phyloP scores from a whole-genome alignment of 1,140 invertebrate species.

The Platorchestia sp. region DNA sequence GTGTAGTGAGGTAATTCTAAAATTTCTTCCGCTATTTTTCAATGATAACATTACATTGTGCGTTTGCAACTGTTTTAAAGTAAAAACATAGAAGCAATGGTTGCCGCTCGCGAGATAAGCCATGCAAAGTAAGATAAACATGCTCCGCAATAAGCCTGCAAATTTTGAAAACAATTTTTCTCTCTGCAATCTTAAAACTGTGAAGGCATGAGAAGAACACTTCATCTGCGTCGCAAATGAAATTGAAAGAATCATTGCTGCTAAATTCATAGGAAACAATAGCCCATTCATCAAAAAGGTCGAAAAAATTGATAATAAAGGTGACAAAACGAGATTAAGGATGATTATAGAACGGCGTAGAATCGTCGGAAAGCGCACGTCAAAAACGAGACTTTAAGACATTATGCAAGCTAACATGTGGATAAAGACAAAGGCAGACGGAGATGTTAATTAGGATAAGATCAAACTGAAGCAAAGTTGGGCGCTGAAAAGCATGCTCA shows the following conservation, averaged over 20 bases:
- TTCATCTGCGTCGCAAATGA: background rate
- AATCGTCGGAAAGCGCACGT: background rate
- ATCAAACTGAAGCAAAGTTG: background rate
- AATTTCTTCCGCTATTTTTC: background rate
- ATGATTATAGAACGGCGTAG: background rate
- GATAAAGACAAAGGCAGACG: background rate
- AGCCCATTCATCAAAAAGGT: background rate
- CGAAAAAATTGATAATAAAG: background rate
- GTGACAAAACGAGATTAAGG: background rate
- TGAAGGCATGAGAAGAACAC: background rate
- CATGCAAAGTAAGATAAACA: background rate
- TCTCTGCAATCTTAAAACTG: background rate
- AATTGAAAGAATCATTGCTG: background rate
- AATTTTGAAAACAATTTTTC: background rate
- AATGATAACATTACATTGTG: background rate
- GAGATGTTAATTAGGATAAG: background rate
- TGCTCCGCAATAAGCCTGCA: background rate
- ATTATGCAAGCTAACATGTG: background rate
- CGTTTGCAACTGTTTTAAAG: background rate
- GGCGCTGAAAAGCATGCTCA: slow-evolving; percentile 6
- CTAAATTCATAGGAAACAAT: background rate
- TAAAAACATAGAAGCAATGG: background rate
- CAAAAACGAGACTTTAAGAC: background rate
- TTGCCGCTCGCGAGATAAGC: background rate
- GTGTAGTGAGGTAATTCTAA: background rate